Base-by-base conservation (phyloP, 2,888 invertebrate species). In the Eilema griseolum region DNA sequence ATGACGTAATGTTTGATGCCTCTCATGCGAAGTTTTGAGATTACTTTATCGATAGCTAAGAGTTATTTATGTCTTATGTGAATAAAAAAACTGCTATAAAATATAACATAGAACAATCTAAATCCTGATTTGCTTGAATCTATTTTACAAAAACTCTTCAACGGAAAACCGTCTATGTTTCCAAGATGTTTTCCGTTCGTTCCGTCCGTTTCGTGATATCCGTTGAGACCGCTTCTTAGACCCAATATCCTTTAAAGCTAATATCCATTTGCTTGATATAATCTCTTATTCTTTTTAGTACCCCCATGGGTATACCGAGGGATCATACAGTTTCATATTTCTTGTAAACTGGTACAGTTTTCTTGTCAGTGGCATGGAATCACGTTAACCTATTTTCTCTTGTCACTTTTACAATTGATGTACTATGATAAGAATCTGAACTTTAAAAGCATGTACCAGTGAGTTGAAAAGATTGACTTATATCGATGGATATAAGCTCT, bases 191-290 rank as follows among this genome's bases (percentile, higher is more conserved):
- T 52, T 28, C 33, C 33, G 1, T 14, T 46, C 33, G n/a, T n/a
- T n/a, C n/a, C n/a, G n/a, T n/a, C n/a, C n/a, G n/a, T n/a, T n/a
- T n/a, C n/a, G n/a, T n/a, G n/a, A n/a, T 57, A 69, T 69, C 69
- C 63, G 59, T 63, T 33, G 24, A 37, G 26, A n/a, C 63, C 24
- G 24, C n/a, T 37, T n/a, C 60, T 26, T 16, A 46, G 10, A 60
- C 14, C 14, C 28, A 26, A 60, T 46, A 63, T 56, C 37, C 60
- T 28, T 52, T 28, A 61, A 65, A n/a, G 33, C 46, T 68, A 64
- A 65, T 68, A 65, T 65, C 71, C 56, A 68, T 65, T 71, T 68
- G 68, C 28, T 46, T 61, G 31, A 68, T 72, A 62, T 72, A 72
- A 68, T 72, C 68, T 66, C 24, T 72, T 66, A 68, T 56, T 62